Evolutionary conservation across 2,888 invertebrate genomes (phyloP).

Genomic region (Hydrotaea diabolus): DNA sequence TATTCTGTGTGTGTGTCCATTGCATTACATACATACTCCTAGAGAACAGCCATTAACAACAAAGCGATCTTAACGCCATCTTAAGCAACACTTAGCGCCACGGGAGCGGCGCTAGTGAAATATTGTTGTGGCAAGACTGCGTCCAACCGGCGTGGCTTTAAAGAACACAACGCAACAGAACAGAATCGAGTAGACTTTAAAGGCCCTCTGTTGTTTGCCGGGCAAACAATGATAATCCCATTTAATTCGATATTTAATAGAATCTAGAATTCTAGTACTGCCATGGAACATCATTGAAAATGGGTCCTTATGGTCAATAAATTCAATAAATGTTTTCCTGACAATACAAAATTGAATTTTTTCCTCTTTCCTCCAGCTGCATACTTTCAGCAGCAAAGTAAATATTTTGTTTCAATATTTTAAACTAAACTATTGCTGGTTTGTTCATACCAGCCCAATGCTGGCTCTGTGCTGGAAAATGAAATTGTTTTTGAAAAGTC

Average conservation of each 20-base stretch:
- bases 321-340: slow-evolving; percentile 58
- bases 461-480: slow-evolving; percentile 26
- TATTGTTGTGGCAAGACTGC: slow-evolving; percentile 44
- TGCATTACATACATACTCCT: too few species aligned
- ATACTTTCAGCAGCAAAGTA: slow-evolving; percentile 30
- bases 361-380: background rate
- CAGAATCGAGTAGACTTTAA: slow-evolving; percentile 7
- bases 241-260: slow-evolving; percentile 22
- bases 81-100: slow-evolving; percentile 64
- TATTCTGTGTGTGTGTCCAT: background rate
- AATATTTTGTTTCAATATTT: slow-evolving; percentile 47
- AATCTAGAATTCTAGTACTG: slow-evolving; percentile 30
- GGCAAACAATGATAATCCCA: slow-evolving; percentile 1
- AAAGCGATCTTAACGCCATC: slow-evolving; percentile 67
- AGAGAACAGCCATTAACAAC: slow-evolving; percentile 60
- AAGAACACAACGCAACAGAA: background rate
- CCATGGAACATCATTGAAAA: background rate
- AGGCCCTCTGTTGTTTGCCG: background rate
- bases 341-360: slow-evolving; percentile 60
- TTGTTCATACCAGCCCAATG: background rate
- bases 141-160: background rate
- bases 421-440: slow-evolving; percentile 21
- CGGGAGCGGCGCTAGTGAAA: slow-evolving; percentile 6
- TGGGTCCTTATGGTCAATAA: slow-evolving; percentile 49
- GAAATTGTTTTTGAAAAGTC: slow-evolving; percentile 64